Evolutionary conservation across 1,140 invertebrate genomes (phyloP), one percentile per base, ranked within the genome.

Genomic region (Olivierus martensii): DNA sequence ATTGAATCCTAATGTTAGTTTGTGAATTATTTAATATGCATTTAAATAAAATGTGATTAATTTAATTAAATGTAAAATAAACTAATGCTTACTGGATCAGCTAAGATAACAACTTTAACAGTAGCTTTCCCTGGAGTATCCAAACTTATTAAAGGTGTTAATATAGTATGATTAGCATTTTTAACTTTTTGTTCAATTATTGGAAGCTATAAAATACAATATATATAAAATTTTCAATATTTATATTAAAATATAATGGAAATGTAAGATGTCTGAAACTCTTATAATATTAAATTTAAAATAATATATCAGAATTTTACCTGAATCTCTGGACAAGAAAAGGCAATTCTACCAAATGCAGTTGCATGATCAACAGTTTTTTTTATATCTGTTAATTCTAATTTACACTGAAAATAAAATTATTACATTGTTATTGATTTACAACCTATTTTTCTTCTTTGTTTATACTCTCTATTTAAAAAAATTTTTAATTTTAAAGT

Each of bases 101-200:
- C 85, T 7, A 97, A 71, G 63, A 99, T 98, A 18, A 98, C 86
- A 22, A 99, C 95, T 55, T 84, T 75, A 0, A 98, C 94, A 9
- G 87, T 87, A 2, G 90, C 90, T 72, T 99, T 99, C 45, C 89
- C 94, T 0, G 93, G 93, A 0, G 94, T 99, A 62, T 93, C 87
- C 46, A 99, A 70, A 52, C 81, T 84, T 34, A 94, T 81, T 9
- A 93, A 71, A 12, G 87, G 87, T 3, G 83, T 96, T 10, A 97
- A 69, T 59, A 95, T 87, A 42, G 77, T 87, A 49, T 81, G 73
- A 11, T 80, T 77, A 11, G 73, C 76, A 17, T 80, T 77, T 60
- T 81, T 78, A 42, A 96, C 80, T 58, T 74, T 79, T 56, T 79
- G 69, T 62, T 91, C 77, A 52, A 96, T 82, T 11, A 68, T 65